Percentiles rank a stretch among this genome's conserved stretches.
Evolutionary conservation across 2,888 invertebrate species (phyloP).

Genomic region (Mellilla xanthometata): DNA sequence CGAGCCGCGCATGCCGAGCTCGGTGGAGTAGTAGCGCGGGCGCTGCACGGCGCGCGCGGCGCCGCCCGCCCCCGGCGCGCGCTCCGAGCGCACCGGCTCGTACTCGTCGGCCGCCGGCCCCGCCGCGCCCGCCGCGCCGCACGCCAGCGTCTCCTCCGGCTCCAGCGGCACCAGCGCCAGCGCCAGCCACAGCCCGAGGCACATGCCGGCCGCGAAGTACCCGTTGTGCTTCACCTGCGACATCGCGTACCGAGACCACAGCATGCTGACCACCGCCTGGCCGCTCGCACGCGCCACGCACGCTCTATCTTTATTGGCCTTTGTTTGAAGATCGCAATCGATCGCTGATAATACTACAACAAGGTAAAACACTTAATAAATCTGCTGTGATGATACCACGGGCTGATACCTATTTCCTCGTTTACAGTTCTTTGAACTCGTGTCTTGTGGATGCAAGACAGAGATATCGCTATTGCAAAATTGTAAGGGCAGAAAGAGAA

Average conservation of each 20-base stretch:
- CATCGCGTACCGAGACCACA: constrained; percentile 71
- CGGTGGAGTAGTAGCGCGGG: constrained; percentile 97
- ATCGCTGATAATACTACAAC: too few relatives aligned
- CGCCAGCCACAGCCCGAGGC: constrained; percentile 80
- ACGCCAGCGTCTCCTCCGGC: constrained; percentile 44
- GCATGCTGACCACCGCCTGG: constrained; percentile 33
- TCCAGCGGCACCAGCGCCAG: constrained; percentile 75
- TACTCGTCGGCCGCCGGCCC: constrained; percentile 52
- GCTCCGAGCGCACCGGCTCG: constrained; percentile 65
- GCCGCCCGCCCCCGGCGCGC: constrained; percentile 47
- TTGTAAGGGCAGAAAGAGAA: background rate
- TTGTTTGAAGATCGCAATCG: too few relatives aligned
- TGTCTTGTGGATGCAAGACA: too few relatives aligned
- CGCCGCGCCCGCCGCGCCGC: constrained; percentile 32
- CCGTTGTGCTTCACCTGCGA: constrained; percentile 81
- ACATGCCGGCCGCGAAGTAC: constrained; percentile 81
- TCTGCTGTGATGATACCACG: too few relatives aligned
- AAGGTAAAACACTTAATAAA: too few relatives aligned
- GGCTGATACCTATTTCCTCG: too few relatives aligned
- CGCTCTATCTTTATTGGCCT: too few relatives aligned
- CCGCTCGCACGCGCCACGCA: too few relatives aligned
- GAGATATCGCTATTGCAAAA: too few relatives aligned
- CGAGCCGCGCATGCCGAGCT: constrained; percentile 91
- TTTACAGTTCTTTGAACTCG: too few relatives aligned
- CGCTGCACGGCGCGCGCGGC: constrained; percentile 84